Conservation (phyloP, 1,140 invertebrate genomes). For the Eupristina koningsbergeri region DNA sequence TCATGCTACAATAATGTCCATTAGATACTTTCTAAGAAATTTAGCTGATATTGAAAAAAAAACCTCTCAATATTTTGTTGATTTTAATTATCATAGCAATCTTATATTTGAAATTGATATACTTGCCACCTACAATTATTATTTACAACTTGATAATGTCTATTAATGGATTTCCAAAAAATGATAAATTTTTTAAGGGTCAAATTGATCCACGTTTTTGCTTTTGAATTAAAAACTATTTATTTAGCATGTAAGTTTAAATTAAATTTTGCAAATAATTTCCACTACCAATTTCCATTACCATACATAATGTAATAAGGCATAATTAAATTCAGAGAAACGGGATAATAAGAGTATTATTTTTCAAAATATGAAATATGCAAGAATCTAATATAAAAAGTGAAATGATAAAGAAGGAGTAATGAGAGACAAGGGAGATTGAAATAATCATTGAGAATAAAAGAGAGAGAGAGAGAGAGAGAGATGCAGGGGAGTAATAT, state of each 20-base stretch:
- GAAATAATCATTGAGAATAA: constrained; percentile 12
- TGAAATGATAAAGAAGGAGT: not conserved
- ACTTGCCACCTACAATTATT: not conserved
- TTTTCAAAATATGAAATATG: no score
- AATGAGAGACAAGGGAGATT: constrained; percentile 1
- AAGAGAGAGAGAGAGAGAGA: not conserved
- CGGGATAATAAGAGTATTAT: no score
- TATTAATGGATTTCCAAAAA: not conserved
- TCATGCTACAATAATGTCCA: no score
- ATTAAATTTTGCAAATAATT: not conserved
- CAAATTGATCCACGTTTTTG: no score
- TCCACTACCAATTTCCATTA: not conserved
- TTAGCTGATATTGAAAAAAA: not conserved
- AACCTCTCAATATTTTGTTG: no score
- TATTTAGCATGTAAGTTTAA: not conserved
- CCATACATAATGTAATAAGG: not conserved
- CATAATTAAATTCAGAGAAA: not conserved
- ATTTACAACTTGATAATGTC: not conserved
- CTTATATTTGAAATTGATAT: no score
- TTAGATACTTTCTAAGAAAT: not conserved
- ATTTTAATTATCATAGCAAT: no score
- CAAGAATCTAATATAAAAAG: not conserved
- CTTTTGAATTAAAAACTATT: not conserved
- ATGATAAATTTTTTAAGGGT: no score
- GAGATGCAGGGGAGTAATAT: constrained; percentile 1